These are phyloP conservation scores for Sphenodon punctatus DNA, from an alignment of 2,797 vertebrate genomes.

Conservation along the genomic window DNA sequence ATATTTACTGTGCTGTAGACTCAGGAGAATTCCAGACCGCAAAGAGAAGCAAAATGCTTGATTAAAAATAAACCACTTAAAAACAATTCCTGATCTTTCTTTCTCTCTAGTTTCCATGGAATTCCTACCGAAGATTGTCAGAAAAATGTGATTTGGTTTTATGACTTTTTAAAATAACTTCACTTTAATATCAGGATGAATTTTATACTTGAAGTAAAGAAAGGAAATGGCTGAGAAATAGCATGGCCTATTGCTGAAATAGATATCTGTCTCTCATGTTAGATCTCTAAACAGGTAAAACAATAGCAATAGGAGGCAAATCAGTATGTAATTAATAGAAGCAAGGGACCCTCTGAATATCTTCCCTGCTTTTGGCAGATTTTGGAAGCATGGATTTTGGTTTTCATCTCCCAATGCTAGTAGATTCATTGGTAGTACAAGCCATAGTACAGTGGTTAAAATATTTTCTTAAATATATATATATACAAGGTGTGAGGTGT, in stretches of 20 bases:
- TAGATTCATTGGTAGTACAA: no score
- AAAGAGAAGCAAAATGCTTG: conserved; percentile 19
- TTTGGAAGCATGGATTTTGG: no score
- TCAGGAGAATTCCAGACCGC: conserved; percentile 48
- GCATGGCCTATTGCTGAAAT: neutral
- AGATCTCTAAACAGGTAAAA: no score
- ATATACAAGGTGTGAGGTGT: no score
- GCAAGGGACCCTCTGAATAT: no score
- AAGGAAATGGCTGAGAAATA: neutral
- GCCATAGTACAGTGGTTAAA: no score
- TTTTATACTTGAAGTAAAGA: neutral
- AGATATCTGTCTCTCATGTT: no score
- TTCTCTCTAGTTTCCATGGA: conserved; percentile 28
- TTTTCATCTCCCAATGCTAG: no score
- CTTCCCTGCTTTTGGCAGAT: no score
- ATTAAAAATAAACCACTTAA: conserved; percentile 63
- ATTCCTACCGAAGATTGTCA: conserved; percentile 8
- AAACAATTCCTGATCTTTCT: conserved; percentile 23
- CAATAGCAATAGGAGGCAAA: no score
- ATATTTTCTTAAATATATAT: no score
- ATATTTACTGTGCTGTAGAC: conserved; percentile 53
- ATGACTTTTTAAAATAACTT: conserved; percentile 26
- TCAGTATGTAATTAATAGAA: no score
- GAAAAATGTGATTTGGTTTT: conserved; percentile 23
- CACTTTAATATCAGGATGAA: neutral